Conservation (phyloP, 2,113 vertebrate species). For the Brachypodius melanocephalos region DNA sequence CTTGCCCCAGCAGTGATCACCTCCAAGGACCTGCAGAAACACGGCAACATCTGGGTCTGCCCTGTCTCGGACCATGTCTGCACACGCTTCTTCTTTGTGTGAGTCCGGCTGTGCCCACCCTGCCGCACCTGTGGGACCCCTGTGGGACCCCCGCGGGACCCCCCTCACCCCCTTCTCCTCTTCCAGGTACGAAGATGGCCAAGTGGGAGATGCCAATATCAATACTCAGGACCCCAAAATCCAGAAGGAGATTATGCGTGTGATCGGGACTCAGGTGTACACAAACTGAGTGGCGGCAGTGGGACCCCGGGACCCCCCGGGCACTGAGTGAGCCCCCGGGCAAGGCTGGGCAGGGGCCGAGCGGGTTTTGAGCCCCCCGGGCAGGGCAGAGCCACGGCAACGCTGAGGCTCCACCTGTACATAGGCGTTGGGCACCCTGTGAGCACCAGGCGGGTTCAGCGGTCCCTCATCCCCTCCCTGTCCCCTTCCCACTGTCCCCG, state of each 20-base stretch:
- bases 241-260: slow-evolving; percentile 99
- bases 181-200: slow-evolving; percentile 94
- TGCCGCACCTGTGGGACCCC: accelerated
- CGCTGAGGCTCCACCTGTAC: slow-evolving; percentile 37
- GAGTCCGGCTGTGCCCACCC: slow-evolving; percentile 51
- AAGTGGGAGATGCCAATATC: slow-evolving; percentile 99
- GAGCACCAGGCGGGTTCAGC: background rate
- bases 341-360: background rate
- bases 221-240: slow-evolving; percentile 99
- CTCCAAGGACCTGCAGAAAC: slow-evolving; percentile 98
- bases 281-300: slow-evolving; percentile 81
- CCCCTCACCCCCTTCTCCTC: background rate
- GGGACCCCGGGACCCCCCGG: background rate
- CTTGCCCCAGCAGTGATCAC: slow-evolving; percentile 86
- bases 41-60: slow-evolving; percentile 99
- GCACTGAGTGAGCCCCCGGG: background rate
- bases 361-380: background rate
- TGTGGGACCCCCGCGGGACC: accelerated
- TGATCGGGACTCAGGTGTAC: slow-evolving; percentile 98
- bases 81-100: slow-evolving; percentile 99
- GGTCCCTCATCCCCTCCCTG: background rate
- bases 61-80: slow-evolving; percentile 98
- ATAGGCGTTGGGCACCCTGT: slow-evolving; percentile 53
- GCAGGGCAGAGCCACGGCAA: background rate
- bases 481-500: background rate